These are phyloP conservation scores for Cryptosula pallasiana DNA, from an alignment of 2,888 invertebrate species.

Conservation along the genomic window DNA sequence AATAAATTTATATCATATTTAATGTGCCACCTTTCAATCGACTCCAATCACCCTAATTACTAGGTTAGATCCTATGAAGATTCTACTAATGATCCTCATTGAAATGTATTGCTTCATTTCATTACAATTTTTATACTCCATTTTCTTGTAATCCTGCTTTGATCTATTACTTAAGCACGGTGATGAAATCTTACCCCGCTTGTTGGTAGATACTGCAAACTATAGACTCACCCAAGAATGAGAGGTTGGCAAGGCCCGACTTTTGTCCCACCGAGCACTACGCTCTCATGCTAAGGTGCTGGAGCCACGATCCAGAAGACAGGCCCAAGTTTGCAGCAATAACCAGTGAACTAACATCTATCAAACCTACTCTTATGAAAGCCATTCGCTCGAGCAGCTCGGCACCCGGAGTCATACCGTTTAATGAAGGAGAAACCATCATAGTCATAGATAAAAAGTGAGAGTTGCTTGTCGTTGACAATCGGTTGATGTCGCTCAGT, in stretches of 20 bases:
- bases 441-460: constrained; percentile 81
- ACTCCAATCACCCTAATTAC: no score
- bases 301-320: constrained; percentile 84
- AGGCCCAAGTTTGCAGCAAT: constrained; percentile 87
- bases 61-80: no score
- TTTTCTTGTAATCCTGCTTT: no score
- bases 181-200: no score
- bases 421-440: constrained; percentile 81
- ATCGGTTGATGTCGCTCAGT: no score
- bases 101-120: no score
- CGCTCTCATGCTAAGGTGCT: constrained; percentile 86
- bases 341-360: constrained; percentile 67
- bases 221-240: constrained; percentile 82
- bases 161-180: no score
- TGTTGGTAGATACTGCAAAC: constrained; percentile 72
- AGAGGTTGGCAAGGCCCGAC: constrained; percentile 86
- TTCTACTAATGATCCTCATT: no score
- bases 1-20: no score
- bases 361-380: constrained; percentile 87
- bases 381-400: constrained; percentile 59
- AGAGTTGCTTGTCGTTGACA: no score
- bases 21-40: no score
- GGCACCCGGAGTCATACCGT: constrained; percentile 67
- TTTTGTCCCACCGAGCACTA: constrained; percentile 91
- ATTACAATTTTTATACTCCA: no score